phyloP scores from a whole-genome alignment of 2,888 invertebrate genomes.

The Tetrapedia diversipes region DNA sequence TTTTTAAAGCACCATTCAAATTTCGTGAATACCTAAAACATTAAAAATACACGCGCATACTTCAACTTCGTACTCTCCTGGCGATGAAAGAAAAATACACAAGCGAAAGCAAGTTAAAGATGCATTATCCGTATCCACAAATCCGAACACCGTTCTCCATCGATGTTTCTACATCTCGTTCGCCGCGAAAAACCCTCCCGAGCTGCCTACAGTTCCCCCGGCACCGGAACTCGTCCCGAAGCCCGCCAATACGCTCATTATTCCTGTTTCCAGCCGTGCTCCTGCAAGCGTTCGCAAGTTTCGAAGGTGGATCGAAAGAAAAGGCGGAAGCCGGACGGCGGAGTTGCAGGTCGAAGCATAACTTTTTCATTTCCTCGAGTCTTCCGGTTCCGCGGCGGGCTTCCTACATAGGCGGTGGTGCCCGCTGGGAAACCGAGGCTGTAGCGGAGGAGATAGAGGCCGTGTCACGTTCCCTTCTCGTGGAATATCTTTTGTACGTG shows the following conservation, averaged over 20 bases:
- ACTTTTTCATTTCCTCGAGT: conserved; percentile 81
- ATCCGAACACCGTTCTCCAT: not conserved
- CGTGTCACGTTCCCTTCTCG: conserved; percentile 75
- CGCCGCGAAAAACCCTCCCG: not conserved
- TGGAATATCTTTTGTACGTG: conserved; percentile 81
- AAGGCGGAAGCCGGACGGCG: conserved; percentile 49
- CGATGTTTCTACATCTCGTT: not conserved
- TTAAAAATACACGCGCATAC: no score
- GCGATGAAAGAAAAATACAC: no score
- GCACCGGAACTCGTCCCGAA: not conserved
- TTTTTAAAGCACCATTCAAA: no score
- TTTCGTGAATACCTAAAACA: no score
- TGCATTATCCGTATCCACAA: no score
- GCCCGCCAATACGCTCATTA: not conserved
- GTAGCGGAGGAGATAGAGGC: conserved; percentile 11
- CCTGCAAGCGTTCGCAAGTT: not conserved
- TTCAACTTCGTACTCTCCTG: no score
- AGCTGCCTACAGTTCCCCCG: not conserved
- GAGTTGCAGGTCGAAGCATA: conserved; percentile 73
- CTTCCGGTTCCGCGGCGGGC: conserved; percentile 73
- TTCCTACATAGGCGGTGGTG: conserved; percentile 50
- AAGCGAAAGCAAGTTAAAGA: not conserved
- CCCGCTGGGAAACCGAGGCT: conserved; percentile 23
- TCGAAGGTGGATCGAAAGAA: conserved; percentile 32
- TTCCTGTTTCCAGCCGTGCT: not conserved